These are phyloP conservation scores for Diorhabda elongata DNA, from an alignment of 1,140 invertebrate species.

Conservation along the genomic window DNA sequence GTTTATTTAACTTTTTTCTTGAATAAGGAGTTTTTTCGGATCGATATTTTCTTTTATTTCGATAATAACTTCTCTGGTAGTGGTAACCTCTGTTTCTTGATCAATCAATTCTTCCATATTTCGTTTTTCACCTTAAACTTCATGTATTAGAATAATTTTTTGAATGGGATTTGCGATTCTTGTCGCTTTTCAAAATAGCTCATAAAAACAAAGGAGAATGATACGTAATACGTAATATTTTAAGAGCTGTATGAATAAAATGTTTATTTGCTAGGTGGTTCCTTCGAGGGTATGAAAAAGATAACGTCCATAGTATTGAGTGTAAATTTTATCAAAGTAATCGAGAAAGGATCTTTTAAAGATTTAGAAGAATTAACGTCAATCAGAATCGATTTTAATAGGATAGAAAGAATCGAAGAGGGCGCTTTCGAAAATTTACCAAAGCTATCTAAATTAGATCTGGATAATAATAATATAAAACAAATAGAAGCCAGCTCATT, in stretches of 20 bases:
- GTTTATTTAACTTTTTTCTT: too few relatives aligned
- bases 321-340: slow-evolving; percentile 8
- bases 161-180: too few relatives aligned
- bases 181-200: too few relatives aligned
- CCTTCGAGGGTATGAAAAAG: slow-evolving; percentile 10
- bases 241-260: neutral
- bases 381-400: slow-evolving; percentile 2
- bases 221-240: too few relatives aligned
- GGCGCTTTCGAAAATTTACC: slow-evolving; percentile 7
- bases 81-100: too few relatives aligned
- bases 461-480: slow-evolving; percentile 10
- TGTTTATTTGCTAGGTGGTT: slow-evolving; percentile 6
- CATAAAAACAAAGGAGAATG: too few relatives aligned
- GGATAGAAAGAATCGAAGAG: neutral
- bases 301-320: slow-evolving; percentile 8
- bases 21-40: too few relatives aligned
- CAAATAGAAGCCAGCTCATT: slow-evolving; percentile 11
- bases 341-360: slow-evolving; percentile 8
- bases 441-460: slow-evolving; percentile 5
- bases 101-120: too few relatives aligned
- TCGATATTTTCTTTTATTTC: too few relatives aligned
- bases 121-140: too few relatives aligned
- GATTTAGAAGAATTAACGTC: neutral
- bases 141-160: too few relatives aligned
- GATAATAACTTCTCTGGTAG: too few relatives aligned